A percentile compares a stretch with the other conserved stretches of the same genome.
These are phyloP conservation scores for Trichonephila clavata DNA, from an alignment of 1,140 invertebrate species.

Conservation along the genomic window DNA sequence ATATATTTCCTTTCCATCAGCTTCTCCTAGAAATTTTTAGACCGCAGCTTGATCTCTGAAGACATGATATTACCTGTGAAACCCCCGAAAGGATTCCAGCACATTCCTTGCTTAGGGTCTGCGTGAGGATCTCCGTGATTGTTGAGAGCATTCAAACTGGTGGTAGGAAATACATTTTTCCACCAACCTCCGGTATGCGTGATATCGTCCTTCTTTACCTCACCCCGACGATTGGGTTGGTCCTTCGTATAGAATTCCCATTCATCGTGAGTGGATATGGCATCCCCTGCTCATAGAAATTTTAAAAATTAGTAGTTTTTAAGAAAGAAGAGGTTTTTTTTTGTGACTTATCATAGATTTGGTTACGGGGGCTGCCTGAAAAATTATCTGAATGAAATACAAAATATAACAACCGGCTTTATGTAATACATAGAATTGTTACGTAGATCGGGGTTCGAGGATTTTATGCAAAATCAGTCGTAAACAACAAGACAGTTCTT, in stretches of 20 bases:
- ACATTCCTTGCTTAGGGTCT: not conserved
- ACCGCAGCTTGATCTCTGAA: conserved; percentile 12
- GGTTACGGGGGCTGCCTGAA: too few species aligned
- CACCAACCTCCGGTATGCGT: not conserved
- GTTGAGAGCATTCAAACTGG: not conserved
- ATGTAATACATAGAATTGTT: too few species aligned
- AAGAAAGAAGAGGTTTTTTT: too few species aligned
- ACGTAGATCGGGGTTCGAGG: too few species aligned
- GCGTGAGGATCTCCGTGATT: not conserved
- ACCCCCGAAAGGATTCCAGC: not conserved
- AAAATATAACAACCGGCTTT: too few species aligned
- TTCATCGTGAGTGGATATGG: not conserved
- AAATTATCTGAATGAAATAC: too few species aligned
- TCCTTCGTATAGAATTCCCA: not conserved
- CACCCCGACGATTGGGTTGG: not conserved
- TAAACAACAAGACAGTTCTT: too few species aligned
- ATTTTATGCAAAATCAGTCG: too few species aligned
- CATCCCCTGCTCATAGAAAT: not conserved
- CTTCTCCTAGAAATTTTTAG: not conserved
- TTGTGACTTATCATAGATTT: too few species aligned
- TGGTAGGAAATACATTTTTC: not conserved
- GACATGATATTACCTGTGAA: not conserved
- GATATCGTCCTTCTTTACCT: not conserved
- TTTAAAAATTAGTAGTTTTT: too few species aligned
- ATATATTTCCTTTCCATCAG: too few species aligned